Base-by-base conservation (phyloP, 2,797 vertebrate species). In the Crocodylus rhombifer region DNA sequence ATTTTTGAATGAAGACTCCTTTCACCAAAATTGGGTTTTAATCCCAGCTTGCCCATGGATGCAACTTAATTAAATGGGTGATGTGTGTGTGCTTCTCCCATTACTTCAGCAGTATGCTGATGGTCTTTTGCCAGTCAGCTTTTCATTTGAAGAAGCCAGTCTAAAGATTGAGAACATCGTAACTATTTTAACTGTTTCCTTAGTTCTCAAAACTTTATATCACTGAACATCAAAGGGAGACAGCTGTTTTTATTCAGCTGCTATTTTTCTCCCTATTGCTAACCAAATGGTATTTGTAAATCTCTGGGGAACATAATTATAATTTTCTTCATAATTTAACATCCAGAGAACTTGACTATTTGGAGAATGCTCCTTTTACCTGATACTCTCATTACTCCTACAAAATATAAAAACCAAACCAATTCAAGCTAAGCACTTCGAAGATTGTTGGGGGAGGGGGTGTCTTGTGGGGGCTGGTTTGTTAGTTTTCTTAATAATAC, bases 271-370 rank as follows among this genome's bases (percentile, higher is more conserved):
- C 82, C 84, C 30, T 69, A 7, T 88, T 74, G 93, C 88, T 77
- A 83, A 89, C 78, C 20, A 56, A 51, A 10, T 89, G 86, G 78
- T 71, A 78, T 82, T 93, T 90, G 57, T 80, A 57, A 75, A 69
- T 90, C 18, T 77, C 57, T 82, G 76, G 87, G 81, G 60, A 95
- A 74, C 86, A 94, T 93, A 82, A 75, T 15, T 93, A 30, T 55
- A 30, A 26, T 63, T 96, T 94, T 88, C 90, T 95, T 89, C 73
- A 83, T 78, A 89, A 83, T 21, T 91, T 95, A 73, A 80, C 58
- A 94, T 96, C 93, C 62, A 64, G 77, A 21, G 82, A 85, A 76
- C 36, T 94, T 93, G 95, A 86, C 65, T 84, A 90, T 89, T 87
- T 87, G 79, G 85, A 89, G 57, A 95, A 67, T 93, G 82, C 87